Conservation (phyloP, 2,797 vertebrate genomes). For the Toxotes lorentzi region DNA sequence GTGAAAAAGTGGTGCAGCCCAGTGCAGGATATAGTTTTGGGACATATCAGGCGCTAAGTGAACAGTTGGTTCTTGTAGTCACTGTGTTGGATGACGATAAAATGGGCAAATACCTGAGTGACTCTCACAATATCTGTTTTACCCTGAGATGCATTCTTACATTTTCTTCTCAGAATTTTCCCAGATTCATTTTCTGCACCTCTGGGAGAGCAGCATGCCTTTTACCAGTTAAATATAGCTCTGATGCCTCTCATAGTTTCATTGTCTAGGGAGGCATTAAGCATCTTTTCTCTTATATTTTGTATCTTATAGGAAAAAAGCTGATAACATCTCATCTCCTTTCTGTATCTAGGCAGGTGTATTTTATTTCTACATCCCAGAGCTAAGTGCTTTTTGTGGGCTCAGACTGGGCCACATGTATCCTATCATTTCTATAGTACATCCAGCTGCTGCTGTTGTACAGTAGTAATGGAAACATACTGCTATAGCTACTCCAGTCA, state of each 20-base stretch:
- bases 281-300: neutral
- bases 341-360: constrained; percentile 8
- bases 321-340: constrained; percentile 24
- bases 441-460: constrained; percentile 40
- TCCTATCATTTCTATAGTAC: constrained; percentile 46
- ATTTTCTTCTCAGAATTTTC: neutral
- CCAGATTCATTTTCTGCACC: neutral
- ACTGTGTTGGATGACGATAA: neutral
- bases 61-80: neutral
- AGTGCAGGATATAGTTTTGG: neutral
- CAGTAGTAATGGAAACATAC: constrained; percentile 71
- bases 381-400: constrained; percentile 25
- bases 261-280: constrained; percentile 19
- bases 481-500: constrained; percentile 64
- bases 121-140: neutral
- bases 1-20: no score
- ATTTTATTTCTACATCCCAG: constrained; percentile 23
- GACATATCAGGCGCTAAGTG: neutral
- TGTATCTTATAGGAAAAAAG: constrained; percentile 4
- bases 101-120: neutral
- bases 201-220: neutral
- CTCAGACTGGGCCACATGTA: constrained; percentile 29
- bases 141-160: neutral
- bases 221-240: constrained; percentile 30
- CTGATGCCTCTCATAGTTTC: constrained; percentile 32